Evolutionary conservation across 2,888 invertebrate genomes (phyloP), one percentile per base, ranked within the genome.

Genomic region (Ennomos quercinarius): DNA sequence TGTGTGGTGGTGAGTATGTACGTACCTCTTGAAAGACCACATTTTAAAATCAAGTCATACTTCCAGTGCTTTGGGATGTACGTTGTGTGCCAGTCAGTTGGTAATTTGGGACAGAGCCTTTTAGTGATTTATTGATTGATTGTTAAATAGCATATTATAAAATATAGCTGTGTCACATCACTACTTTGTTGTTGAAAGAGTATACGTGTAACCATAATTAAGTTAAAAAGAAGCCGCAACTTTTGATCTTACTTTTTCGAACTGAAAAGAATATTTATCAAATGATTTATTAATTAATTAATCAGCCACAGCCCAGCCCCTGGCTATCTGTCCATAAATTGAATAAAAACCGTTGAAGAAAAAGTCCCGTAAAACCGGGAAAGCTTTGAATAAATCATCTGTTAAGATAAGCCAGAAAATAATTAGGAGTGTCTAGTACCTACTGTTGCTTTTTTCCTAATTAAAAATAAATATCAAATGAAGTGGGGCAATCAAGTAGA

Each of bases 401-500:
- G 68, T 68, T 70, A 73, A 88, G 90, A 90, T 91, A 91, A 90
- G 85, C 81, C 81, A 72, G 72, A 80, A 87, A 86, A 90, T 91
- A 91, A 91, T 91, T 89, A 90, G 83, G 71, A 67, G 73, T 74
- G 75, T 73, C 68, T 72, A 67, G 67, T 72, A 67, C n/a, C n/a
- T n/a, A n/a, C 63, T 71, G 71, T 71, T 76, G 77, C 80, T 83
- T 86, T 86, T 87, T 86, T 82, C 77, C 81, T 90, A 91, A 91
- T 91, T 91, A 91, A 89, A 91, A 89, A 89, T 89, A 90, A 91
- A 91, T 91, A 91, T 86, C 84, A 81, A 86, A 87, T 88, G 87
- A 84, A 83, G 78, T 70, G 68, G 51, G 60, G 78, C 76, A 77
- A 86, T 87, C 83, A 53, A 63, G 74, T 72, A 69, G 67, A 76